A percentile compares a stretch with the other conserved stretches of the same genome.
Evolutionary conservation across 2,113 vertebrate species (phyloP).

Genomic region (Hipposideros armiger): DNA sequence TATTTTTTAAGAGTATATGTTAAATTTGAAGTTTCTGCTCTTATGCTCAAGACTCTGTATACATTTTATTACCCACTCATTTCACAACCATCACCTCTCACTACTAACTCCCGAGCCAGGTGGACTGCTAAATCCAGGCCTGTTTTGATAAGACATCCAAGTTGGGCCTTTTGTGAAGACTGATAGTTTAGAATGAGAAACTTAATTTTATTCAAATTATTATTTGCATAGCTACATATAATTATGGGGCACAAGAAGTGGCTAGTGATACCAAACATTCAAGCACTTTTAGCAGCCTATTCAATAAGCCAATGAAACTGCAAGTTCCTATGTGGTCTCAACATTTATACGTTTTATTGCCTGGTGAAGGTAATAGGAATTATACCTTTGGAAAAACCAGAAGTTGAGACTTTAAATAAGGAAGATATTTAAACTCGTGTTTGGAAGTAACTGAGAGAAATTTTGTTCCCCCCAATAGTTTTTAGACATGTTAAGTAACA

Average conservation of each 20-base stretch:
- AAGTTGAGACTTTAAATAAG: neutral
- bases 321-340: neutral
- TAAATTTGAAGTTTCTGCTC: neutral
- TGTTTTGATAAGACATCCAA: neutral
- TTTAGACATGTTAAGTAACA: constrained; percentile 56
- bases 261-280: neutral
- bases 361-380: neutral
- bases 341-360: neutral
- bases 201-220: neutral
- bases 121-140: neutral
- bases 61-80: neutral
- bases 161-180: neutral
- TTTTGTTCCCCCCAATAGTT: neutral
- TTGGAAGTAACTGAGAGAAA: constrained; percentile 7
- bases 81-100: neutral
- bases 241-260: neutral
- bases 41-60: neutral
- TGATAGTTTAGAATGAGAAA: constrained; percentile 2
- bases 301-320: constrained; percentile 49
- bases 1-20: neutral
- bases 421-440: neutral
- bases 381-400: neutral
- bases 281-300: neutral
- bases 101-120: neutral
- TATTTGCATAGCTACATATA: neutral